Percentiles rank a stretch among this genome's conserved stretches.
phyloP scores from a whole-genome alignment of 2,113 vertebrate genomes.

The Gobiocypris rarus region DNA sequence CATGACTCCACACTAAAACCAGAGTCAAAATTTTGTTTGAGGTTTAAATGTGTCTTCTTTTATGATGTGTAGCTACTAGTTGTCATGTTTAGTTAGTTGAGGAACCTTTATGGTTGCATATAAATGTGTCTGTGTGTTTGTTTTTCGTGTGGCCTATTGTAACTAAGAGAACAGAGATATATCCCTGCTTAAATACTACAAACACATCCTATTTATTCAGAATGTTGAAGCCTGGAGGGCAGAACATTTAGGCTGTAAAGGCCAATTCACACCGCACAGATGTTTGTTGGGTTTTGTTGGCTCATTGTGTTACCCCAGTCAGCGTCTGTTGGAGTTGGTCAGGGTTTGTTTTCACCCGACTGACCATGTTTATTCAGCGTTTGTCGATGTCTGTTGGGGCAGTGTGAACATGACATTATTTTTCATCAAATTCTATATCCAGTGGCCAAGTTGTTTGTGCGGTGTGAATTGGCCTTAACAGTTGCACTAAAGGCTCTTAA shows the following conservation, averaged over 20 bases:
- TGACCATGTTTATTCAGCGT: too few species aligned
- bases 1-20: background rate
- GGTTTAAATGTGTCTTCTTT: background rate
- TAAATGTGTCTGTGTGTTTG: background rate
- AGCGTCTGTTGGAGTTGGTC: too few species aligned
- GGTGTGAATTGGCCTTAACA: background rate
- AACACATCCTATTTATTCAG: background rate
- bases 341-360: too few species aligned
- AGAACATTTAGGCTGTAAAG: background rate
- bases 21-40: background rate
- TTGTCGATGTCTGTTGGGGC: too few species aligned
- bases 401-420: too few species aligned
- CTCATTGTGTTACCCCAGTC: too few species aligned
- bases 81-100: background rate
- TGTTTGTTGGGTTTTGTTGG: too few species aligned
- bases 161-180: background rate
- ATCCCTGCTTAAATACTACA: background rate
- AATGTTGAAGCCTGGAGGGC: background rate
- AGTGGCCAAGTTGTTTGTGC: too few species aligned
- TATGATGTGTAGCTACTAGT: background rate
- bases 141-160: slow-evolving; percentile 9
- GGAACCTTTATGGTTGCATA: background rate
- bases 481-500: background rate
- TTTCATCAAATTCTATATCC: too few species aligned
- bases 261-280: too few species aligned